Evolutionary conservation across 2,888 invertebrate genomes (phyloP).

Genomic region (Apodemia zela): DNA sequence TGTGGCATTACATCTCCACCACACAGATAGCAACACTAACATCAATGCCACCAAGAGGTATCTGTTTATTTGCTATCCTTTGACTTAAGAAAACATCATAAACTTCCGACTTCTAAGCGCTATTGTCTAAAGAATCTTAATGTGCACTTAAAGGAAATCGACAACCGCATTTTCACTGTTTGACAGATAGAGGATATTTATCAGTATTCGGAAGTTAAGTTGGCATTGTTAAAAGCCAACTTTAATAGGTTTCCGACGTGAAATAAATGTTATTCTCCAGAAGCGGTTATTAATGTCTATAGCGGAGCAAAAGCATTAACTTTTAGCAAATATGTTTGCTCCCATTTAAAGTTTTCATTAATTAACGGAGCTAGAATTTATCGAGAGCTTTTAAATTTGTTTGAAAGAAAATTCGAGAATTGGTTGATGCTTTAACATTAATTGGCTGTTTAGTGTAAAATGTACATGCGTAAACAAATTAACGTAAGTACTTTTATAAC

Average conservation of each 20-base stretch:
- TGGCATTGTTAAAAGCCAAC: conserved; percentile 53
- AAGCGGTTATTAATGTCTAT: conserved; percentile 20
- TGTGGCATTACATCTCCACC: no score
- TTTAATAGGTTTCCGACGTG: conserved; percentile 50
- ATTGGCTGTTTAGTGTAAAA: not conserved
- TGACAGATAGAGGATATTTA: conserved; percentile 65
- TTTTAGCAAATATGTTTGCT: conserved; percentile 15
- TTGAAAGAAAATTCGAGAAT: not conserved
- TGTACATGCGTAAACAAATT: no score
- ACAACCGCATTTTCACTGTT: conserved; percentile 35
- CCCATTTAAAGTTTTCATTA: conserved; percentile 12
- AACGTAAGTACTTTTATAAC: no score
- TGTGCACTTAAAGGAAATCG: conserved; percentile 18
- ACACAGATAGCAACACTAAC: no score
- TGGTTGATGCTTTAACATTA: not conserved
- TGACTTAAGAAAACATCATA: not conserved
- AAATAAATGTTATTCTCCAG: conserved; percentile 52
- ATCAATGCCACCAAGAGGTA: no score
- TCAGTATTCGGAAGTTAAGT: conserved; percentile 48
- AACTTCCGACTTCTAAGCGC: not conserved
- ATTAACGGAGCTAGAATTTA: conserved; percentile 2
- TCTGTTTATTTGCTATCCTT: no score
- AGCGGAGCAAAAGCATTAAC: conserved; percentile 14
- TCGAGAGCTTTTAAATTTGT: conserved; percentile 6
- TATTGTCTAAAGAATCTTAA: conserved; percentile 3